Conservation (phyloP, 1,140 invertebrate species). For the Wiebesia pumilae region DNA sequence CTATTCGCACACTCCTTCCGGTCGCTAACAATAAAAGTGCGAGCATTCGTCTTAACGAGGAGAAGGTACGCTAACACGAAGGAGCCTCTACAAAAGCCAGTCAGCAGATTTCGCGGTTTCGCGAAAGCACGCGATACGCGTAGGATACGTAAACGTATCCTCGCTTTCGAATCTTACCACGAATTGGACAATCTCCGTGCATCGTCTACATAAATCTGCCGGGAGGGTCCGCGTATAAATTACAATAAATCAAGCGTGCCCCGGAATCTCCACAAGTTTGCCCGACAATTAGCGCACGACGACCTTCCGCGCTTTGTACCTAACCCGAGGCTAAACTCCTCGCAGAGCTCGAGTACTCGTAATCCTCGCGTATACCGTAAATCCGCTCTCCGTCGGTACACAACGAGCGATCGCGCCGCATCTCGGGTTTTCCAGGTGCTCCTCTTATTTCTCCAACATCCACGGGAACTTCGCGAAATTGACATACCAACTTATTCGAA, state of each 20-base stretch:
- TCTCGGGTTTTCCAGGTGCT: slow-evolving; percentile 22
- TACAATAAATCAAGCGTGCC: slow-evolving; percentile 48
- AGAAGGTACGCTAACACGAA: background rate
- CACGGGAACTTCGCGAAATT: slow-evolving; percentile 20
- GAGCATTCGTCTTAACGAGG: background rate
- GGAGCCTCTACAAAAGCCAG: background rate
- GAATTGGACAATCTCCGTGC: background rate
- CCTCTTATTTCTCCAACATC: slow-evolving; percentile 1
- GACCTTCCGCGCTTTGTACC: slow-evolving; percentile 1
- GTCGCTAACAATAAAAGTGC: background rate
- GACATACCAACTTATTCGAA: slow-evolving; percentile 10
- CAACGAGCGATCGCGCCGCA: background rate
- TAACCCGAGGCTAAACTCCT: slow-evolving; percentile 2
- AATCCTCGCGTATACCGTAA: slow-evolving; percentile 9
- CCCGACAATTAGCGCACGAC: slow-evolving; percentile 34
- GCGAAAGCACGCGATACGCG: background rate
- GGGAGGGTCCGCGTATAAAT: slow-evolving; percentile 40
- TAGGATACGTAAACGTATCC: background rate
- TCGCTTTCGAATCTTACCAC: background rate
- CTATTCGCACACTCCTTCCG: background rate
- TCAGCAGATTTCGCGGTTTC: background rate
- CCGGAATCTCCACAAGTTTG: slow-evolving; percentile 44
- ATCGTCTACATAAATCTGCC: slow-evolving; percentile 27
- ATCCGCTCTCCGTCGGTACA: background rate
- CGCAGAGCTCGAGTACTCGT: background rate